phyloP scores from a whole-genome alignment of 2,888 invertebrate genomes.

The Gymnocheta viridis region DNA sequence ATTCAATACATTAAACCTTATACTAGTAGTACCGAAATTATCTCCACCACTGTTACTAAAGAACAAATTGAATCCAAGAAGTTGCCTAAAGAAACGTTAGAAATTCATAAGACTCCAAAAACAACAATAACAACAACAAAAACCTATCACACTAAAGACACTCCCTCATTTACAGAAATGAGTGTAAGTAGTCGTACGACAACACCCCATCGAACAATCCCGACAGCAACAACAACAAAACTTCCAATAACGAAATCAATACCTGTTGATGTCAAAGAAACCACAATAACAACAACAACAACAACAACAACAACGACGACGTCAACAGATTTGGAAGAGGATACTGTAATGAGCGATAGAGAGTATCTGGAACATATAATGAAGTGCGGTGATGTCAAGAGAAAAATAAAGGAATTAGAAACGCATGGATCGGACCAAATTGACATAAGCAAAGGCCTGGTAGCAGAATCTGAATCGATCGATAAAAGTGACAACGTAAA shows the following conservation, averaged over 20 bases:
- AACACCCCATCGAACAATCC: not conserved
- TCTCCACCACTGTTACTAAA: constrained; percentile 73
- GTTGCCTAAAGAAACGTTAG: constrained; percentile 74
- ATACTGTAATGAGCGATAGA: constrained; percentile 25
- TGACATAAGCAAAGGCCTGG: not conserved
- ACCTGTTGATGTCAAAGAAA: too few species aligned
- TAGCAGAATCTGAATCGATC: constrained; percentile 32
- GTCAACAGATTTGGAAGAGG: not conserved
- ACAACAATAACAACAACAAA: constrained; percentile 56
- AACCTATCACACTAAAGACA: constrained; percentile 77
- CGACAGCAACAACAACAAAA: constrained; percentile 6
- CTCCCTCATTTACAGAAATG: constrained; percentile 81
- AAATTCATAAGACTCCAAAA: constrained; percentile 21
- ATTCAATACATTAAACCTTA: constrained; percentile 78
- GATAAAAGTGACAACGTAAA: constrained; percentile 83
- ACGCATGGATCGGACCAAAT: constrained; percentile 43
- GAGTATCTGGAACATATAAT: constrained; percentile 75
- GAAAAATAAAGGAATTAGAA: constrained; percentile 84
- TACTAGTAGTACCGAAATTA: constrained; percentile 53
- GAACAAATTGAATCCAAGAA: constrained; percentile 77
- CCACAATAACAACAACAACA: constrained; percentile 5
- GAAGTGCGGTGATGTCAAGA: constrained; percentile 84
- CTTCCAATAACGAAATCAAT: not conserved
- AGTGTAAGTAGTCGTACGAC: constrained; percentile 78
- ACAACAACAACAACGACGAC: not conserved